Percentiles rank a stretch among this genome's conserved stretches.
Evolutionary conservation across 2,113 vertebrate genomes (phyloP).

Genomic region (Ctenomys sociabilis): DNA sequence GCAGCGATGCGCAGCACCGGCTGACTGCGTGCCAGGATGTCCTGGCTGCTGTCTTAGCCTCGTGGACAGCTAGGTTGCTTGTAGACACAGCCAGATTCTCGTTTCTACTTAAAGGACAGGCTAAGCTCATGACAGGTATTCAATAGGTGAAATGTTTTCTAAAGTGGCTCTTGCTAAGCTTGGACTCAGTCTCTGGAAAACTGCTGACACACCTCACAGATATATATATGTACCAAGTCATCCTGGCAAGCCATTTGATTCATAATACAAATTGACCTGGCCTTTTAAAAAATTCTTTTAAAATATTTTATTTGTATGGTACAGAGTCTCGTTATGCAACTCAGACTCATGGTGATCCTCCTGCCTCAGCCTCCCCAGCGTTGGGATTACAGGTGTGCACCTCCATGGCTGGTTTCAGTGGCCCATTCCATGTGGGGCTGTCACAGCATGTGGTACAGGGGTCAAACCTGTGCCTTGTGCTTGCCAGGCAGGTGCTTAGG

Average conservation of each 20-base stretch:
- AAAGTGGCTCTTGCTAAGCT: neutral
- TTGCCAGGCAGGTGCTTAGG: no score
- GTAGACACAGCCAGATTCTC: slow-evolving; percentile 11
- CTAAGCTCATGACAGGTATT: neutral
- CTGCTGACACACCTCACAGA: neutral
- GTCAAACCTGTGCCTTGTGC: no score
- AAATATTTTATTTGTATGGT: no score
- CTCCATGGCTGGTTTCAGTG: no score
- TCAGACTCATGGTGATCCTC: no score
- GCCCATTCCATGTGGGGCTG: no score
- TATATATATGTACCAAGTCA: neutral
- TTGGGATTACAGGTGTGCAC: no score
- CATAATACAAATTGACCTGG: neutral
- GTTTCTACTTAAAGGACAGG: slow-evolving; percentile 8
- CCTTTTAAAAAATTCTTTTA: no score
- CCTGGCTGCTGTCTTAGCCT: neutral
- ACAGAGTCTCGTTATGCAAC: no score
- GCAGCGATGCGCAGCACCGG: neutral
- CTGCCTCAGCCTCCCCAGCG: no score
- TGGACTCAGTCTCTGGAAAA: neutral
- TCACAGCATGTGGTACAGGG: no score
- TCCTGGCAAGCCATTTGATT: neutral
- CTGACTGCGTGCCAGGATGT: neutral
- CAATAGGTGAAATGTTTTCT: neutral
- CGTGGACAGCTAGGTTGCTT: slow-evolving; percentile 38